phyloP scores from a whole-genome alignment of 1,140 invertebrate species.

The Drosophila pruinosa region DNA sequence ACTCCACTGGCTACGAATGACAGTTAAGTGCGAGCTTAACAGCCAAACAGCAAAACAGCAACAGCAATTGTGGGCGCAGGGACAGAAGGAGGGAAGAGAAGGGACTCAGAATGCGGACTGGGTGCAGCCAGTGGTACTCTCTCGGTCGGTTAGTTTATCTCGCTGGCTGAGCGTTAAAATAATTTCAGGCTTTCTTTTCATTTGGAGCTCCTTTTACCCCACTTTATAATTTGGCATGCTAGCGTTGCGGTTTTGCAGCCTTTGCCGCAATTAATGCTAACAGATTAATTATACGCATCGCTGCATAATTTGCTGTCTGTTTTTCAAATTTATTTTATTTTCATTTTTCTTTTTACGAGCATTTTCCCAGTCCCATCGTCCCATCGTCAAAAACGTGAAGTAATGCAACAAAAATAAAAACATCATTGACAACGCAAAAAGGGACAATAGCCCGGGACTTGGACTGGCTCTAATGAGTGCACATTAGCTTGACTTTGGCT shows the following conservation, averaged over 20 bases:
- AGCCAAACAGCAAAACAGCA: not conserved
- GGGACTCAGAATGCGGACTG: not conserved
- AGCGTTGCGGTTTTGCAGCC: slow-evolving; percentile 62
- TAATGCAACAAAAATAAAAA: slow-evolving; percentile 1
- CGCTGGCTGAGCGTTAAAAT: slow-evolving; percentile 57
- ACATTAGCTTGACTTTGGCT: slow-evolving; percentile 58
- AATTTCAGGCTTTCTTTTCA: slow-evolving; percentile 53
- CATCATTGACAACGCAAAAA: slow-evolving; percentile 8
- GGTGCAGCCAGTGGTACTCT: not conserved
- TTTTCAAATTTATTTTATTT: slow-evolving; percentile 60
- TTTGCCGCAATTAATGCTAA: slow-evolving; percentile 76
- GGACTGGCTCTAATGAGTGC: slow-evolving; percentile 60
- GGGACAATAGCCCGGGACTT: slow-evolving; percentile 18
- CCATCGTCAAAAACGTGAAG: slow-evolving; percentile 30
- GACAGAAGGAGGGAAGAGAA: not conserved
- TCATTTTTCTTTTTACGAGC: slow-evolving; percentile 37
- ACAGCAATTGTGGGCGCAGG: not conserved
- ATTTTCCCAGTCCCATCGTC: slow-evolving; percentile 2
- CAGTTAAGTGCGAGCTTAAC: slow-evolving; percentile 37
- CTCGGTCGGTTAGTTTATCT: slow-evolving; percentile 54
- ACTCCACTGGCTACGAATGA: slow-evolving; percentile 63
- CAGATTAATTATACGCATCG: slow-evolving; percentile 80
- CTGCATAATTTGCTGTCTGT: slow-evolving; percentile 58
- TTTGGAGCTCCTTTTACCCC: not conserved
- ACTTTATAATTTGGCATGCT: not conserved